phyloP scores from a whole-genome alignment of 2,888 invertebrate species.

The Cylloceria caligata region DNA sequence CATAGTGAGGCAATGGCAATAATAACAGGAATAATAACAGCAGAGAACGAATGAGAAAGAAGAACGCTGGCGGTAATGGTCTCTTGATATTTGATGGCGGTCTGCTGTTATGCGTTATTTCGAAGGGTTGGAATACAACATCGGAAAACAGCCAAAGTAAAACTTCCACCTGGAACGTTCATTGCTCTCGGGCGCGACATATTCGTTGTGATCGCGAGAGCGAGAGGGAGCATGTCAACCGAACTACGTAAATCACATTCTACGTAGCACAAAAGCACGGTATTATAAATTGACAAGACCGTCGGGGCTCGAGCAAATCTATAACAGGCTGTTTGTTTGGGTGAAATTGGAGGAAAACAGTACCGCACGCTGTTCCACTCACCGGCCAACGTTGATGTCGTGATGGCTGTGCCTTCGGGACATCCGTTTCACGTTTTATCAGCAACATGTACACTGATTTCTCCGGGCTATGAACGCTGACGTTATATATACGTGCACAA shows the following conservation, averaged over 20 bases:
- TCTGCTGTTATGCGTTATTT: slow-evolving; percentile 22
- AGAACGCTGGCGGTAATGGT: slow-evolving; percentile 73
- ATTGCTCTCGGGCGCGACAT: slow-evolving; percentile 23
- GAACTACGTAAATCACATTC: slow-evolving; percentile 67
- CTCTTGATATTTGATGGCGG: slow-evolving; percentile 72
- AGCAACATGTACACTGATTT: slow-evolving; percentile 44
- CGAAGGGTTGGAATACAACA: not conserved
- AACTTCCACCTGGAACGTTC: slow-evolving; percentile 15
- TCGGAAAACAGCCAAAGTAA: slow-evolving; percentile 11
- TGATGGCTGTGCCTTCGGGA: slow-evolving; percentile 50
- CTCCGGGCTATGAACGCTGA: slow-evolving; percentile 9
- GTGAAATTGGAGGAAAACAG: slow-evolving; percentile 81
- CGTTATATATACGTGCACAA: not conserved
- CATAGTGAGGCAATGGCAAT: slow-evolving; percentile 52
- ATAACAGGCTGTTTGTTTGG: slow-evolving; percentile 80
- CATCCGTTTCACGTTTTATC: slow-evolving; percentile 58
- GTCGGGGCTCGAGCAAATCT: slow-evolving; percentile 73
- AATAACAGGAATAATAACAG: slow-evolving; percentile 58
- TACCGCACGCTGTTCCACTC: slow-evolving; percentile 69
- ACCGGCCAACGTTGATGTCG: slow-evolving; percentile 69
- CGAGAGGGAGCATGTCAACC: slow-evolving; percentile 11
- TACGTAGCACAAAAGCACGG: slow-evolving; percentile 73
- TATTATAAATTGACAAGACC: slow-evolving; percentile 78
- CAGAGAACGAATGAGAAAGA: slow-evolving; percentile 35
- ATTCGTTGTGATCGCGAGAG: slow-evolving; percentile 6